Base-by-base conservation (phyloP, 1,140 invertebrate genomes). In the Spodoptera frugiperda region DNA sequence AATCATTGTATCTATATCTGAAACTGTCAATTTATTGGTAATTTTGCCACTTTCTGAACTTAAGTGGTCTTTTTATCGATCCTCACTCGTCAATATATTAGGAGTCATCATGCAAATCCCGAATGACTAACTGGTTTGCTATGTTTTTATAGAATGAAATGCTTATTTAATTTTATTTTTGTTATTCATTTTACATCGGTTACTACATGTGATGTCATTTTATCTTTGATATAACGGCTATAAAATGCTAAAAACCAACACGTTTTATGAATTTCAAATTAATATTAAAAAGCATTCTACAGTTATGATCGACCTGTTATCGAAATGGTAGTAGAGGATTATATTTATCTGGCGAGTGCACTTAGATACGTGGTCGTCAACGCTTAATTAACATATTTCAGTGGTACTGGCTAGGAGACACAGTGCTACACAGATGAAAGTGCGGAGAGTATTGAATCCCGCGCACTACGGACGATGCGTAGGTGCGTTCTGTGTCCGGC, bases 301-400 rank as follows among this genome's bases (percentile, higher is more conserved):
- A 49, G 44, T 67, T 67, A 67, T 67, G 33, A 51, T 67, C 61
- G 44, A 51, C 33, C 33, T 55, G 30, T 71, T 71, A 19, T 48
- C 61, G 39, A 49, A 74, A 74, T 33, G 10, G 2, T 72, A 74
- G 72, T 51, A 33, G 44, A 48, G 21, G 19, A 33, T 39, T 73
- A 39, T 57, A 21, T 73, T 74, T 74, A 74, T 61, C 44, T 63
- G 15, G 30, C 72, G 72, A 74, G 46, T 74, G 57, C 72, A 74
- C 72, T 74, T 63, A 63, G 55, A 51, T 61, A 61, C 72, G 48
- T 59, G 46, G 59, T 67, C 48, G 49, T 65, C 61, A 44, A 67
- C 12, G 30, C 61, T 54, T 54, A 65, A 65, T 67, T 76, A 76
- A 63, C 79, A 78, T 80, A 75, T 77, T 80, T 70, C 55, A 57